A percentile compares a stretch with the other conserved stretches of the same genome.
These are phyloP conservation scores for Actias luna DNA, from an alignment of 2,888 invertebrate species.

Conservation along the genomic window DNA sequence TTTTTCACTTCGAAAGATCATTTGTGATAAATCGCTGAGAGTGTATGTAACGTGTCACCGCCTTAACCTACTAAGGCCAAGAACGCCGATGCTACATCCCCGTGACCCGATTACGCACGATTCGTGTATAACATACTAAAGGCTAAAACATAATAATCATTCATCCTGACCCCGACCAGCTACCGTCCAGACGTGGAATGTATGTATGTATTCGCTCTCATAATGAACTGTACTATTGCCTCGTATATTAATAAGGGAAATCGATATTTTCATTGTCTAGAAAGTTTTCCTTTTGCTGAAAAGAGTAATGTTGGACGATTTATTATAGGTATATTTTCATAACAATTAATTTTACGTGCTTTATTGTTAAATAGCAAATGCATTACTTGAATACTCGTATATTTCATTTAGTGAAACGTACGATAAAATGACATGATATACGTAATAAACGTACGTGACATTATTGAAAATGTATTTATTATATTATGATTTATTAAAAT, in stretches of 20 bases:
- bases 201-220: conserved; percentile 11
- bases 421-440: no score
- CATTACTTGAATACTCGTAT: no score
- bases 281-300: conserved; percentile 1
- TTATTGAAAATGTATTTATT: no score
- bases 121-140: conserved; percentile 21
- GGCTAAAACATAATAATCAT: conserved; percentile 9
- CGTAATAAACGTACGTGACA: no score
- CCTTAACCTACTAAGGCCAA: conserved; percentile 12
- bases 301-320: background rate
- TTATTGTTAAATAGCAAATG: no score
- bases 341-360: background rate
- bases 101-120: conserved; percentile 20
- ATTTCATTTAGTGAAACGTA: no score
- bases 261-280: conserved; percentile 6
- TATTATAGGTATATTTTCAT: background rate
- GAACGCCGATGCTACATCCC: conserved; percentile 11
- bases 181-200: conserved; percentile 9
- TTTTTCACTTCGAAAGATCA: no score
- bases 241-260: conserved; percentile 17
- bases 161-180: conserved; percentile 9
- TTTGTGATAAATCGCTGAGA: background rate
- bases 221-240: conserved; percentile 18
- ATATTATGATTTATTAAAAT: no score
- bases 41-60: background rate